phyloP scores from a whole-genome alignment of 1,140 invertebrate genomes.

The Mylabris phalerata region DNA sequence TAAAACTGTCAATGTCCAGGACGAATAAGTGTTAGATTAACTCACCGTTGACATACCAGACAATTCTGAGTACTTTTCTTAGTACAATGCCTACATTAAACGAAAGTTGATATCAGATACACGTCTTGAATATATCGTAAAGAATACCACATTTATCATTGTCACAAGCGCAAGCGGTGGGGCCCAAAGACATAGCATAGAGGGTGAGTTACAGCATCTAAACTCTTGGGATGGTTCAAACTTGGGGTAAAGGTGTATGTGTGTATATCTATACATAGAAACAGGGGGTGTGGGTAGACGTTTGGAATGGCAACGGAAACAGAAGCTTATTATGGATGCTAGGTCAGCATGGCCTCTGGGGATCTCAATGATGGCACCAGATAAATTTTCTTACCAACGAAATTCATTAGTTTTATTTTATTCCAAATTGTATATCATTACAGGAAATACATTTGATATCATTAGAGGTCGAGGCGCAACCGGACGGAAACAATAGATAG shows the following conservation, averaged over 20 bases:
- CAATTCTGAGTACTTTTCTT: conserved; percentile 2
- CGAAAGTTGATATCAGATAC: conserved; percentile 24
- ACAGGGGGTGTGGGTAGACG: conserved; percentile 13
- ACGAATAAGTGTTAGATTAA: conserved; percentile 4
- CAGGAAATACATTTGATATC: neutral
- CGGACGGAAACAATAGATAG: conserved; percentile 16
- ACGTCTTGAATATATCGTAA: conserved; percentile 24
- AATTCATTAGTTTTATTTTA: too few relatives aligned
- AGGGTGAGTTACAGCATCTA: conserved; percentile 23
- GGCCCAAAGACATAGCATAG: conserved; percentile 12
- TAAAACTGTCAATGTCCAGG: neutral
- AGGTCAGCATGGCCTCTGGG: conserved; percentile 29
- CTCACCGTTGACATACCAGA: conserved; percentile 3
- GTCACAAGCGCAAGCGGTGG: conserved; percentile 21
- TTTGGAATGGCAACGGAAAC: conserved; percentile 14
- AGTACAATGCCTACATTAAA: conserved; percentile 4
- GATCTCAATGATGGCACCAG: too few relatives aligned
- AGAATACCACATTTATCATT: conserved; percentile 27
- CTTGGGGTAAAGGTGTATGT: conserved; percentile 22
- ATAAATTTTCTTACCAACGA: too few relatives aligned
- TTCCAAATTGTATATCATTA: too few relatives aligned
- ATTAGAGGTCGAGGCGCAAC: conserved; percentile 6
- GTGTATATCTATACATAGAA: too few relatives aligned
- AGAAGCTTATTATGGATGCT: conserved; percentile 34
- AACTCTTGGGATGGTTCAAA: conserved; percentile 21